Percentiles rank a stretch among this genome's conserved stretches.
Evolutionary conservation across 2,113 vertebrate species (phyloP).

Genomic region (Megaptera novaeangliae): DNA sequence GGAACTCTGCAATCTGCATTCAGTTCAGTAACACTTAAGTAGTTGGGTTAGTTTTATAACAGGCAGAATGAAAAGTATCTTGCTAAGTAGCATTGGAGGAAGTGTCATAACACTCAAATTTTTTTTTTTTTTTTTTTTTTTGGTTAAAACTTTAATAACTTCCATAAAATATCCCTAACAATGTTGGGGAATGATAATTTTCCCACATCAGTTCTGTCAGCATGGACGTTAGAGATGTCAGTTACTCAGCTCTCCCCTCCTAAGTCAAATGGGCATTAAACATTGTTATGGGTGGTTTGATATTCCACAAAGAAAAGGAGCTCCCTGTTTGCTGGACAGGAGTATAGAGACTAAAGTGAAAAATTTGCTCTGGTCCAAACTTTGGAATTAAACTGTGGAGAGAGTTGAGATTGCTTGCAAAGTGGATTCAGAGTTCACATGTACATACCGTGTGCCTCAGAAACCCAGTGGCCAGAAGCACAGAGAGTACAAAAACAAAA

Average conservation of each 20-base stretch:
- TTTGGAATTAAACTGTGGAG: neutral
- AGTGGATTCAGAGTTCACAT: neutral
- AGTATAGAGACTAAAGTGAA: neutral
- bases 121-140: neutral
- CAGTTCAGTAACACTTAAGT: neutral
- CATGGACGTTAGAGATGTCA: neutral
- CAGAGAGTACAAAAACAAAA: neutral
- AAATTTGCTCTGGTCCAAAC: neutral
- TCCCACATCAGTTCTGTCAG: neutral
- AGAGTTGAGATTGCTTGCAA: neutral
- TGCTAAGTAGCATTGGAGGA: neutral
- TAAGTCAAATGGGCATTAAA: neutral
- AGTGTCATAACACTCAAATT: neutral
- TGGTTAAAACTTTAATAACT: neutral
- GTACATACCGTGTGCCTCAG: neutral
- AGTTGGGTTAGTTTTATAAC: neutral
- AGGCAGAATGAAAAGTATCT: neutral
- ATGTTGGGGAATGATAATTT: neutral
- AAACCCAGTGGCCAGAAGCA: neutral
- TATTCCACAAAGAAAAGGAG: neutral
- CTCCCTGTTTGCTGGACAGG: neutral
- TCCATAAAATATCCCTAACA: neutral
- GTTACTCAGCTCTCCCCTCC: neutral
- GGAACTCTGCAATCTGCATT: neutral
- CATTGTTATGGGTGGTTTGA: neutral